Base-by-base conservation (phyloP, 2,888 invertebrate genomes). In the Bursaphelenchus okinawaensis region DNA sequence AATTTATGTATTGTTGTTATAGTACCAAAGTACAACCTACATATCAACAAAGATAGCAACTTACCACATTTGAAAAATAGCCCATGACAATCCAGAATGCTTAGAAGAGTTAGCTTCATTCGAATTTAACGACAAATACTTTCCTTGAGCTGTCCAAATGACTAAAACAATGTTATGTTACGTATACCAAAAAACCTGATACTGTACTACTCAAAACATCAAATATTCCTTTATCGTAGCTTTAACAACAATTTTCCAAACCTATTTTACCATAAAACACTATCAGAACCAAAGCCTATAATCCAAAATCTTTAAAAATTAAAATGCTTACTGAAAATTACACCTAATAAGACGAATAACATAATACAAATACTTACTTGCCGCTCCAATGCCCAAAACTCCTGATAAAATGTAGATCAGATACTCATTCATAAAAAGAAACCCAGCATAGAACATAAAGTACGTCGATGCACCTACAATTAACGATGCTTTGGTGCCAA, bases 61-160 rank as follows among this genome's bases (percentile, higher is more conserved):
- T 26, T 50, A 68, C 68, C 69, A 69, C 20, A 65, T 50, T 26
- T 71, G 69, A n/a, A 58, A 40, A n/a, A 67, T 69, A 0, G 66
- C 94, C 95, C 95, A 96, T 84, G 96, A 96, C 56, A 96, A 87
- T 12, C 95, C 94, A 12, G 93, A 92, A 85, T 96, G 94, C 74
- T 94, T 87, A 8, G 92, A 90, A 83, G 95, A 92, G 0, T 92
- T 94, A 0, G 89, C 88, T 0, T 88, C 85, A 73, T 90, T 89
- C 72, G 94, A 94, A 87, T 94, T 94, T 64, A 92, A 86, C 0
- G 94, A 92, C 62, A 96, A 84, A 83, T 90, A 92, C 73, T 89
- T 89, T 29, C 96, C 96, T 85, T 96, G 95, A 0, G 92, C 87
- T 0, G 94, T 94, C 95, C 95, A 96, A 70, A 94, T 90, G 55